Percentiles rank a stretch among this genome's conserved stretches.
These are phyloP conservation scores for Papilio polyxenes DNA, from an alignment of 1,140 invertebrate genomes.

Conservation along the genomic window DNA sequence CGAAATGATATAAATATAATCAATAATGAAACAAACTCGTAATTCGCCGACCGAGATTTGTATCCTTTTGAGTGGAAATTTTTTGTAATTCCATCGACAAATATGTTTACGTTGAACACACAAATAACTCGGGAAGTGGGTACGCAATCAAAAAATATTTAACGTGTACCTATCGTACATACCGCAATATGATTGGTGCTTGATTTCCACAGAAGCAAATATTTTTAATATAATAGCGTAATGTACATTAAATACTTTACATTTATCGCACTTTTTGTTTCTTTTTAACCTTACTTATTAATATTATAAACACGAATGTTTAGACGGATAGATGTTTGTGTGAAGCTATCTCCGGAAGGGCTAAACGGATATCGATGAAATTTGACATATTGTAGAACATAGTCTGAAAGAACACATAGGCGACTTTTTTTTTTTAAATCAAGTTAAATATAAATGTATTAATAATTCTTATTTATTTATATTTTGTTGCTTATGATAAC, in stretches of 20 bases:
- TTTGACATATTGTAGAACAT: too few species aligned
- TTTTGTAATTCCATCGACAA: neutral
- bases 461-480: too few species aligned
- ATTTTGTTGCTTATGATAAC: too few species aligned
- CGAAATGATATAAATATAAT: too few species aligned
- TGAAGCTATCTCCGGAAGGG: too few species aligned
- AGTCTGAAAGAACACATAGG: too few species aligned
- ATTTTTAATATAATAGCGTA: neutral
- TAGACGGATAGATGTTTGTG: too few species aligned
- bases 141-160: slow-evolving; percentile 16
- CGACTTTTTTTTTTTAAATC: too few species aligned
- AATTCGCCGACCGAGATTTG: neutral
- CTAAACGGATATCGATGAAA: too few species aligned
- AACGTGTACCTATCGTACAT: slow-evolving; percentile 5
- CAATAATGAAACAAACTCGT: too few species aligned
- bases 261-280: neutral
- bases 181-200: neutral
- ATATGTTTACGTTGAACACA: slow-evolving; percentile 1
- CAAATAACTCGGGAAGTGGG: slow-evolving; percentile 19
- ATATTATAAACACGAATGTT: too few species aligned
- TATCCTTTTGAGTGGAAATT: slow-evolving; percentile 25
- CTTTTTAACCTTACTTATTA: neutral
- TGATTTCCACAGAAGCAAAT: neutral
- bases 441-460: too few species aligned
- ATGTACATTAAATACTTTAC: neutral